Base-by-base conservation (phyloP, 2,113 vertebrate genomes). In the Sitta europaea region DNA sequence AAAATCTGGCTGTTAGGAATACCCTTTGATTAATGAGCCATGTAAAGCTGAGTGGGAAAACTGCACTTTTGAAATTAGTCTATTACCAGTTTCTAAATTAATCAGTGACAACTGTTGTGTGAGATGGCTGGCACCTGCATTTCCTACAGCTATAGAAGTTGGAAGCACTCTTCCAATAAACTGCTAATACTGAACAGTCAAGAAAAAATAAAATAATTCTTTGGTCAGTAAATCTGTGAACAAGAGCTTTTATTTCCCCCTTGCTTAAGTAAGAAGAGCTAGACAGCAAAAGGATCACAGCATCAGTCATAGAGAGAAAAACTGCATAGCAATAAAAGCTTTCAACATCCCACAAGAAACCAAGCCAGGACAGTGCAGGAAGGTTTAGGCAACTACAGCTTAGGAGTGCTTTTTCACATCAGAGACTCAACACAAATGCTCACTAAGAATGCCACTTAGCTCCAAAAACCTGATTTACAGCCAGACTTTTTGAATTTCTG, bases 71-170 rank as follows among this genome's bases (percentile, higher is more conserved):
- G 8, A 62, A 71, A 86, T 68, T 0, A 78, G 33, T 47, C 42
- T 70, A 20, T n/a, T 28, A 48, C 7, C 10, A 38, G 35, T 57
- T 79, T 61, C 58, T 51, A 77, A 90, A 92, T 80, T 70, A 54
- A 53, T 57, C 31, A 66, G 28, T 40, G 35, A 70, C 14, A 90
- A 33, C 6, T 28, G 25, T 8, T 21, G 10, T 20, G 38, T 27
- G 43, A 86, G 36, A 77, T 2, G 3, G 35, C 42, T 35, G 20
- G 51, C 31, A 73, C 21, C 36, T 73, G 9, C 12, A 36, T n/a
- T 76, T 86, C 62, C 45, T 62, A 29, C 0, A 0, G 47, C n/a
- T n/a, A 47, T n/a, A 0, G n/a, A 70, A 88, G n/a, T 48, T 54
- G 57, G 63, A 72, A 90, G 58, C 11, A 59, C 11, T 76, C 53